A percentile compares a stretch with the other conserved stretches of the same genome.
phyloP scores from a whole-genome alignment of 2,113 vertebrate species.

The Calyptomena viridis region DNA sequence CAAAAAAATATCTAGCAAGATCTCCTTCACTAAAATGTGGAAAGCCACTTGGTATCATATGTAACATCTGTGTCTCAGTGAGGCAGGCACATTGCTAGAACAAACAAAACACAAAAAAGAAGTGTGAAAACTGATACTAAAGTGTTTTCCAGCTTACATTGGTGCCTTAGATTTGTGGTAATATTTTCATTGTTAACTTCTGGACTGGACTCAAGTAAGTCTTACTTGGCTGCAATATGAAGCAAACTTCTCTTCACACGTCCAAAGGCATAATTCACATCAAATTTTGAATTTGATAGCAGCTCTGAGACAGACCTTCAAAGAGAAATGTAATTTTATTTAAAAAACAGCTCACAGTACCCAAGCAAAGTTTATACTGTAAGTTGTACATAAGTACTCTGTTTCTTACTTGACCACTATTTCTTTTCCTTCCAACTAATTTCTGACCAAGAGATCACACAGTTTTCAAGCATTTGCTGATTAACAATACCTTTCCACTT shows the following conservation, averaged over 20 bases:
- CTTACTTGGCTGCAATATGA: constrained; percentile 99
- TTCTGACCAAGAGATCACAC: neutral
- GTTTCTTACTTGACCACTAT: neutral
- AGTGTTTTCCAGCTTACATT: constrained; percentile 62
- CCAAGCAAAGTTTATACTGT: neutral
- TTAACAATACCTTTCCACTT: neutral
- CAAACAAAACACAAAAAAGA: neutral
- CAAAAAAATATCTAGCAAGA: neutral
- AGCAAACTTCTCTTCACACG: constrained; percentile 97
- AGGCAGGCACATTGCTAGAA: neutral
- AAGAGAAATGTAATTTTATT: neutral
- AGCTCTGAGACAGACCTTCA: constrained; percentile 93
- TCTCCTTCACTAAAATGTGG: neutral
- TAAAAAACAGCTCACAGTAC: neutral
- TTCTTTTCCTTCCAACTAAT: neutral
- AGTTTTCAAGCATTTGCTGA: neutral
- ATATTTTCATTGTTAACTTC: constrained; percentile 58
- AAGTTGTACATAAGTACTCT: neutral
- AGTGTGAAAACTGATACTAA: constrained; percentile 19
- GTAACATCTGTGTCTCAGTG: neutral
- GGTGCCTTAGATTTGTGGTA: constrained; percentile 55
- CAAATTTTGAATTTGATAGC: constrained; percentile 97
- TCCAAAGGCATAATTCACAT: constrained; percentile 98
- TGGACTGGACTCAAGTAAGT: constrained; percentile 40
- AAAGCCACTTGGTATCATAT: neutral